Percentiles rank a stretch among this genome's conserved stretches.
Evolutionary conservation across 2,113 vertebrate species (phyloP).

Genomic region (Manacus vitellinus): DNA sequence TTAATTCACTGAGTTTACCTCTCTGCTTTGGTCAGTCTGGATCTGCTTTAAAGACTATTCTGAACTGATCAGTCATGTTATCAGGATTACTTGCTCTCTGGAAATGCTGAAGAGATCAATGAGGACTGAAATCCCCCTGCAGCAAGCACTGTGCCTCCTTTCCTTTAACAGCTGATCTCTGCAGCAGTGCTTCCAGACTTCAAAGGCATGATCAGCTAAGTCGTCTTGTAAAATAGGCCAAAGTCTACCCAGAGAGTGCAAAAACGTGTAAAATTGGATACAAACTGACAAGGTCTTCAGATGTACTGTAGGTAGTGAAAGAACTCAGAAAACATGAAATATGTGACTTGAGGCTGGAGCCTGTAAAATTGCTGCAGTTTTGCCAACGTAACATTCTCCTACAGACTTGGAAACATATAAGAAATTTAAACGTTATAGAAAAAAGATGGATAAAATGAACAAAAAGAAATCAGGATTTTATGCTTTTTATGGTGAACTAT

Average conservation of each 20-base stretch:
- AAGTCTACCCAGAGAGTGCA: slow-evolving; percentile 23
- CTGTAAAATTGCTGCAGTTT: not conserved
- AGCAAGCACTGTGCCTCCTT: not conserved
- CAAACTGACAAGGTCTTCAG: slow-evolving; percentile 50
- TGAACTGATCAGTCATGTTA: not conserved
- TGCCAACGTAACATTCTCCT: slow-evolving; percentile 20
- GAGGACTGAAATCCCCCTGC: not conserved
- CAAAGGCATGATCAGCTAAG: slow-evolving; percentile 27
- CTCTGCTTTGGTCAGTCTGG: not conserved
- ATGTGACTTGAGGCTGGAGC: not conserved
- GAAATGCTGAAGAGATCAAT: not conserved
- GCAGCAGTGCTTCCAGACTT: slow-evolving; percentile 16
- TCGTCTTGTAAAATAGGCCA: slow-evolving; percentile 40
- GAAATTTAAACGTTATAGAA: not conserved
- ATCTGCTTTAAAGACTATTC: not conserved
- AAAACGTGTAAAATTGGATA: slow-evolving; percentile 51
- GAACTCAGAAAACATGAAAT: slow-evolving; percentile 34
- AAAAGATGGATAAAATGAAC: not conserved
- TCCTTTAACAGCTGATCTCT: not conserved
- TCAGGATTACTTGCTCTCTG: not conserved
- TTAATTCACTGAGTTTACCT: not conserved
- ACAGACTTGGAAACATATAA: not conserved
- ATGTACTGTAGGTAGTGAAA: slow-evolving; percentile 32
- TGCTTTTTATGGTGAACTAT: not conserved
- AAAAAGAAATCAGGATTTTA: not conserved